Evolutionary conservation across 1,140 invertebrate species (phyloP).

Genomic region (Coptotermes formosanus): DNA sequence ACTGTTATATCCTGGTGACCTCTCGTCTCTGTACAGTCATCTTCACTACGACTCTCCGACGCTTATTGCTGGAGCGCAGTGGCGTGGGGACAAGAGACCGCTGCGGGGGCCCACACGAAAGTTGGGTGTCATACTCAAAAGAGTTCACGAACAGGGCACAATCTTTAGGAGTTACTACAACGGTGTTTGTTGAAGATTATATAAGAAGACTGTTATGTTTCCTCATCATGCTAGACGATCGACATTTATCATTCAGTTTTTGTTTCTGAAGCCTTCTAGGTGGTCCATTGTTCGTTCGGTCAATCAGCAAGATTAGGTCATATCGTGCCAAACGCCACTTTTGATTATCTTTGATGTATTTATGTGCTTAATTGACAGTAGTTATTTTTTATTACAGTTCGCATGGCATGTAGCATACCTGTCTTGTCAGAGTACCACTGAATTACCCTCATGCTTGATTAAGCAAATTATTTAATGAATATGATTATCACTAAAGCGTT

Average conservation of each 20-base stretch:
- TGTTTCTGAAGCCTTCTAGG: neutral
- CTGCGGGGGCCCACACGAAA: neutral
- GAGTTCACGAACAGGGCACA: neutral
- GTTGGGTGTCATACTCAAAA: neutral
- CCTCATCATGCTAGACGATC: neutral
- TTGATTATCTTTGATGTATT: neutral
- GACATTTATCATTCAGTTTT: neutral
- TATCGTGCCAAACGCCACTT: neutral
- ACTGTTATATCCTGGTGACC: neutral
- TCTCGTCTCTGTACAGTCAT: neutral
- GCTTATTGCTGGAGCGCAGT: too few relatives aligned
- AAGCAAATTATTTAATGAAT: too few relatives aligned
- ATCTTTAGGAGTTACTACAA: neutral
- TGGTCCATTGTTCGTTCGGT: conserved; percentile 3
- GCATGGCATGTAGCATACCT: too few relatives aligned
- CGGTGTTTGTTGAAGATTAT: neutral
- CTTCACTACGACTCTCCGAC: too few relatives aligned
- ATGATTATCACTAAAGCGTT: too few relatives aligned
- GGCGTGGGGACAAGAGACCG: neutral
- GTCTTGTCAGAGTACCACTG: too few relatives aligned
- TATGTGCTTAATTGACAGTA: neutral
- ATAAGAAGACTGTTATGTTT: neutral
- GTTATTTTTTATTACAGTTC: neutral
- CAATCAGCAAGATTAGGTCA: neutral
- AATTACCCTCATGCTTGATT: too few relatives aligned